Conservation (phyloP, 2,797 vertebrate species). For the Acanthornis magna region DNA sequence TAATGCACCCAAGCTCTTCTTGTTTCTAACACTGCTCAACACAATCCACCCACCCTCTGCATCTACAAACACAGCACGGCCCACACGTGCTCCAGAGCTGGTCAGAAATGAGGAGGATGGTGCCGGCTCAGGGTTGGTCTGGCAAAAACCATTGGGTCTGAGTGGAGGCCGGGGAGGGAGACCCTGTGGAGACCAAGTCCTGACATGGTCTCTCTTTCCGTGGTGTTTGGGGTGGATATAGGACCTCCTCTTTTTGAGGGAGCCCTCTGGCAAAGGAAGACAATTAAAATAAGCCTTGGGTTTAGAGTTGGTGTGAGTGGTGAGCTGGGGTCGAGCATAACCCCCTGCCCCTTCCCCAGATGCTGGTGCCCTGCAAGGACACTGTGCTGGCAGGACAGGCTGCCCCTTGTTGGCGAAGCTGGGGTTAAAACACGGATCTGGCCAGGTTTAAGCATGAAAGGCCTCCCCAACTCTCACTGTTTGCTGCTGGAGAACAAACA, state of each 20-base stretch:
- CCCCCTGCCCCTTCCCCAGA: neutral
- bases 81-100: neutral
- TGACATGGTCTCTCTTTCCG: fast-evolving
- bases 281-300: neutral
- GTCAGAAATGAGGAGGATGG: neutral
- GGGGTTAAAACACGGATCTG: neutral
- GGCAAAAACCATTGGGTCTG: neutral
- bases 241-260: neutral
- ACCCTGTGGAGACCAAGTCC: too few relatives aligned
- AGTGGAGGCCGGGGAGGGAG: neutral
- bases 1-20: neutral
- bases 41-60: neutral
- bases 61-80: fast-evolving
- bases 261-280: neutral
- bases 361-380: neutral
- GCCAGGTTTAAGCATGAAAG: neutral
- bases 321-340: neutral
- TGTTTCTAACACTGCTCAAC: neutral
- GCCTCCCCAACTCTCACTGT: neutral
- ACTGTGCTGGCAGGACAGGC: neutral
- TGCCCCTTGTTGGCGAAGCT: fast-evolving
- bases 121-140: fast-evolving
- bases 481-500: neutral
- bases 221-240: neutral
- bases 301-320: neutral